Evolutionary conservation across 2,888 invertebrate species (phyloP).

Genomic region (Elmis aenea): DNA sequence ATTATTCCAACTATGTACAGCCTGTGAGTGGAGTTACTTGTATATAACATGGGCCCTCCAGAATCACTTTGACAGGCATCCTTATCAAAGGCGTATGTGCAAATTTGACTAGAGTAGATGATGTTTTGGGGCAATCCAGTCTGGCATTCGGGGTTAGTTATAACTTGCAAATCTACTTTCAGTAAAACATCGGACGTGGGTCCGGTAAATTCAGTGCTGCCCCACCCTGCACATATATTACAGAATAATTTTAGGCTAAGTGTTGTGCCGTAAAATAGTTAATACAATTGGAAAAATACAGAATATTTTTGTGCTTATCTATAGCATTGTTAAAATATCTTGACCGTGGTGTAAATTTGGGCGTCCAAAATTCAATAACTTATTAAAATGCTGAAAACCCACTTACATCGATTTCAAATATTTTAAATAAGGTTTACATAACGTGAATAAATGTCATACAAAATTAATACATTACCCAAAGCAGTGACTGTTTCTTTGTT

Average conservation of each 20-base stretch:
- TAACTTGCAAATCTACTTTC: constrained; percentile 51
- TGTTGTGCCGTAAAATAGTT: no score
- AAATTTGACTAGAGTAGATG: constrained; percentile 37
- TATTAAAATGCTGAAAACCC: no score
- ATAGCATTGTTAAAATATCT: no score
- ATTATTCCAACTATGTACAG: constrained; percentile 51
- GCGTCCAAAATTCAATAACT: no score
- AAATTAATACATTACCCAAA: constrained; percentile 51
- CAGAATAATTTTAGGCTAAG: not conserved
- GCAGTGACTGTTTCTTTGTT: constrained; percentile 43
- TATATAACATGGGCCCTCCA: constrained; percentile 56
- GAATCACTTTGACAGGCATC: constrained; percentile 59
- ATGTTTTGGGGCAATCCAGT: constrained; percentile 10
- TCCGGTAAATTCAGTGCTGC: constrained; percentile 50
- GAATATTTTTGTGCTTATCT: no score
- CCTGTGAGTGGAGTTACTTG: constrained; percentile 43
- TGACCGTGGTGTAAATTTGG: no score
- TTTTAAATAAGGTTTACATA: no score
- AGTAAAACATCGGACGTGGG: constrained; percentile 48
- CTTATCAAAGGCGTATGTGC: constrained; percentile 50
- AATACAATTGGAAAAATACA: no score
- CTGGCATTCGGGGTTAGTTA: constrained; percentile 47
- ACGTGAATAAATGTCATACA: no score
- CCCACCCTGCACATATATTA: constrained; percentile 54
- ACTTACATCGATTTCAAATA: no score